Percentiles rank a stretch among this genome's conserved stretches.
phyloP scores from a whole-genome alignment of 2,888 invertebrate species.

The Tillus elongatus region DNA sequence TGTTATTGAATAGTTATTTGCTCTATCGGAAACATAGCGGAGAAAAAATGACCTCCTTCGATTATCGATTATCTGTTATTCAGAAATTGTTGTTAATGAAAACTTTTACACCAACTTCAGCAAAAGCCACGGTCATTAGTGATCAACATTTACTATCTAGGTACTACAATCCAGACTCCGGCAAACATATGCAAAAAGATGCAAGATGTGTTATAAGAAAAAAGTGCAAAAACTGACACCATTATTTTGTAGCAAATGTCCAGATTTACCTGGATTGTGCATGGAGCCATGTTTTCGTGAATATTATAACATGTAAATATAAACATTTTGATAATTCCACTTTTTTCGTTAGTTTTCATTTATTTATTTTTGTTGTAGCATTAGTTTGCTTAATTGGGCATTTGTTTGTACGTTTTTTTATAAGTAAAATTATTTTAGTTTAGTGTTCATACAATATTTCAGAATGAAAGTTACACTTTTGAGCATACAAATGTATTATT shows the following conservation, averaged over 20 bases:
- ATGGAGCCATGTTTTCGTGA: conserved; percentile 1
- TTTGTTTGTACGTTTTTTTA: too few relatives aligned
- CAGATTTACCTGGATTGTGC: conserved; percentile 2
- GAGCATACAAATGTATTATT: too few relatives aligned
- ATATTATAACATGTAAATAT: neutral
- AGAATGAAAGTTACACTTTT: too few relatives aligned
- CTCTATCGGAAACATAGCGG: conserved; percentile 2
- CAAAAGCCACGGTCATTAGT: neutral
- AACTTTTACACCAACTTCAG: neutral
- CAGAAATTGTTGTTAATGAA: neutral
- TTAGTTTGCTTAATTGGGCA: too few relatives aligned
- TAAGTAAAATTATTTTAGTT: too few relatives aligned
- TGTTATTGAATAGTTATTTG: neutral
- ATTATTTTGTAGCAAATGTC: conserved; percentile 1
- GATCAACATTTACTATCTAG: conserved; percentile 1
- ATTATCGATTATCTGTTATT: neutral
- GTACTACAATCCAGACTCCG: conserved; percentile 2
- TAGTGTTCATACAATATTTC: too few relatives aligned
- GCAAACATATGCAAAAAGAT: conserved; percentile 1
- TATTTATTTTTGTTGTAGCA: conserved; percentile 1
- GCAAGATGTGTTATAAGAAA: conserved; percentile 2
- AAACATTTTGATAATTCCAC: neutral
- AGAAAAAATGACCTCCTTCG: conserved; percentile 2
- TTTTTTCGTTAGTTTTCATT: neutral
- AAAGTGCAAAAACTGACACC: neutral